Base-by-base conservation (phyloP, 2,113 vertebrate genomes). In the Corythornis madagascariensis region DNA sequence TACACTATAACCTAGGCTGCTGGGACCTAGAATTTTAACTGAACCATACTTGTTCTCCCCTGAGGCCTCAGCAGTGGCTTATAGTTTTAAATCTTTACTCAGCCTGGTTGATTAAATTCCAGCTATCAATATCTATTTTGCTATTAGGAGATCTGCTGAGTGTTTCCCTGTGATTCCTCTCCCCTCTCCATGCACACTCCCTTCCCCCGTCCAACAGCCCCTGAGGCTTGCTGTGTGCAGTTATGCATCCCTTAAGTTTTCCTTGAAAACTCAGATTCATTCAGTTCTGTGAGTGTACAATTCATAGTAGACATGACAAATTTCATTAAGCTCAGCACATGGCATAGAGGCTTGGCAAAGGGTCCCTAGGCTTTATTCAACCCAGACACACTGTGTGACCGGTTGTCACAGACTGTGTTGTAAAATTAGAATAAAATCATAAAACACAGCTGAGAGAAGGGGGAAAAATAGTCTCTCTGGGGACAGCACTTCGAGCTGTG, bases 361-460 rank as follows among this genome's bases (percentile, higher is more conserved):
- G 69, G 33, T 90, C 35, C 56, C 48, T 63, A 67, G 81, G 82
- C 75, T 96, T 95, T 96, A 91, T 95, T 95, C 87, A 94, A 65
- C 75, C 65, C 94, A 96, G 94, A 93, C 93, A 92, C 88, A 94
- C 92, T 13, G 72, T 92, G 91, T 86, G 94, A 94, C 82, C 94
- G 91, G 89, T 94, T 96, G 94, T 89, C 87, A 89, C 94, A 69
- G 79, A 71, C 35, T 78, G 84, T 45, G 60, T 50, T 73, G 92
- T 94, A 95, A 96, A 96, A 95, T 92, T 85, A 95, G 92, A 83
- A 85, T 86, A 86, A 95, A 96, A 88, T 79, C 69, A 94, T 93
- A 94, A 92, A 93, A 81, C 57, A 53, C 64, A 71, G 43, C 65
- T 50, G 72, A 91, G 43, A 85, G 72, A 82, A 76, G 28, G 80